These are phyloP conservation scores for Crotalus horridus DNA, from an alignment of 2,113 vertebrate genomes.

Conservation along the genomic window DNA sequence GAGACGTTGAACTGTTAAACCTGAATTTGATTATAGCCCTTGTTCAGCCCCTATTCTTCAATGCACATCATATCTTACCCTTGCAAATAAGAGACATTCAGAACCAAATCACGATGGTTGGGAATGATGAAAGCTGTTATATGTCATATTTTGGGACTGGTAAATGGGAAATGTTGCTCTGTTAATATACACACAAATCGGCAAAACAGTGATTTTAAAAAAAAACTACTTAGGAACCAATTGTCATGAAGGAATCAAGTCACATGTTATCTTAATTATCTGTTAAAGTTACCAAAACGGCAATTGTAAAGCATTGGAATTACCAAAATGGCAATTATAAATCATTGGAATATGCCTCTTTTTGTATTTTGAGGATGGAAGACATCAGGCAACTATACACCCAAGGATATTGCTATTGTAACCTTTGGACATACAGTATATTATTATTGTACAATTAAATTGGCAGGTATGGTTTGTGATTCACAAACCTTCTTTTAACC, in stretches of 20 bases:
- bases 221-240: neutral
- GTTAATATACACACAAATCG: neutral
- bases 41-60: neutral
- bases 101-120: neutral
- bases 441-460: neutral
- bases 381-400: neutral
- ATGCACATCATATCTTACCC: neutral
- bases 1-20: neutral
- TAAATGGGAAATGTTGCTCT: neutral
- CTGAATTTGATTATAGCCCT: neutral
- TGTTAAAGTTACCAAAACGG: neutral
- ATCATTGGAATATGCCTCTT: neutral
- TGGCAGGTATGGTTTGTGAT: neutral
- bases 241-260: neutral
- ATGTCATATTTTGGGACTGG: neutral
- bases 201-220: neutral
- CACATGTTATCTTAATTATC: neutral
- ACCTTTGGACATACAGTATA: neutral
- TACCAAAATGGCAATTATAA: neutral
- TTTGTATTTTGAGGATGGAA: neutral
- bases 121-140: neutral
- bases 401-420: neutral
- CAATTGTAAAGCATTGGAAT: neutral
- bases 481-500: neutral
- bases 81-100: neutral